A percentile compares a stretch with the other conserved stretches of the same genome.
Evolutionary conservation across 1,140 invertebrate genomes (phyloP).

Genomic region (Drosophila suzukii): DNA sequence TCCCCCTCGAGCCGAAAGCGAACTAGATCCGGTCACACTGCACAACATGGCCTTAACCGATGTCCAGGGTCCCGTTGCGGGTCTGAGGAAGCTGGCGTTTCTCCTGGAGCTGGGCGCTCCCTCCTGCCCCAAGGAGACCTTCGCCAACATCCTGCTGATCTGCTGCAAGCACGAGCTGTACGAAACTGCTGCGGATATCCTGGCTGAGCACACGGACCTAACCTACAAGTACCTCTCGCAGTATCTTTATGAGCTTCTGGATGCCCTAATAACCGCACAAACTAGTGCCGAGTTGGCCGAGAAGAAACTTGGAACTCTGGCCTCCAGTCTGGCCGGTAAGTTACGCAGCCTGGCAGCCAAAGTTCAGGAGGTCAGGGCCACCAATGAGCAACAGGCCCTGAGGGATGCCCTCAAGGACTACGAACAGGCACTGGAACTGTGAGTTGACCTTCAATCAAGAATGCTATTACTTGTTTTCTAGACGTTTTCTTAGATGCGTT

Average conservation of each 20-base stretch:
- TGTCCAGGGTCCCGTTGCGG: slow-evolving; percentile 93
- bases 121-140: slow-evolving; percentile 95
- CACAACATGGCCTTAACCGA: slow-evolving; percentile 99
- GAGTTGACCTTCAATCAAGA: neutral
- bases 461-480: neutral
- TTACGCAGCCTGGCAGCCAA: slow-evolving; percentile 96
- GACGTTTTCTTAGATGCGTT: neutral
- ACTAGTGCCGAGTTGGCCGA: slow-evolving; percentile 99
- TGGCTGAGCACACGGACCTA: slow-evolving; percentile 98
- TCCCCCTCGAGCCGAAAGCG: slow-evolving; percentile 98
- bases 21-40: slow-evolving; percentile 98
- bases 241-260: slow-evolving; percentile 95
- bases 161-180: slow-evolving; percentile 99
- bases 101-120: slow-evolving; percentile 97
- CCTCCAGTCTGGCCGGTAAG: slow-evolving; percentile 95
- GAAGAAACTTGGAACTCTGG: slow-evolving; percentile 97
- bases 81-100: slow-evolving; percentile 99
- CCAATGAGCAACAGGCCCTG: slow-evolving; percentile 94
- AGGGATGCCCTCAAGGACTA: slow-evolving; percentile 97
- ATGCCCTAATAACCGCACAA: slow-evolving; percentile 98
- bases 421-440: slow-evolving; percentile 93
- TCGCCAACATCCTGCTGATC: slow-evolving; percentile 96
- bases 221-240: slow-evolving; percentile 98
- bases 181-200: slow-evolving; percentile 98
- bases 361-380: slow-evolving; percentile 94